Conservation (phyloP, 2,113 vertebrate genomes). For the Trematomus loennbergii region DNA sequence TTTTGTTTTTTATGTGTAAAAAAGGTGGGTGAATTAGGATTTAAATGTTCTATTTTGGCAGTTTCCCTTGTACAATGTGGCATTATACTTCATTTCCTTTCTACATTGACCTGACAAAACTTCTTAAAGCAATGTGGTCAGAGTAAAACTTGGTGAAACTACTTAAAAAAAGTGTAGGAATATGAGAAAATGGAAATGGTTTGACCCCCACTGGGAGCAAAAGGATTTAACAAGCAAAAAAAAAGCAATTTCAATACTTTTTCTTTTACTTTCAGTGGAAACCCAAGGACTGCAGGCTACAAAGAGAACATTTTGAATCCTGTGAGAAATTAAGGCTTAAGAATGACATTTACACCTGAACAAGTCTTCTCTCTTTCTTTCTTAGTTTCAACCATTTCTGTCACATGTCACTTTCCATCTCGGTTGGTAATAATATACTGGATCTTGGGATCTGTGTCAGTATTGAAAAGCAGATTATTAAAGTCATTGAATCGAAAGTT, state of each 20-base stretch:
- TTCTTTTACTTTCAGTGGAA: background rate
- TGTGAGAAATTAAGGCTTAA: slow-evolving; percentile 6
- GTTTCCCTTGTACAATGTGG: background rate
- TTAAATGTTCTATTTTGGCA: background rate
- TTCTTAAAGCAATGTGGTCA: background rate
- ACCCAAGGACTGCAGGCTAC: background rate
- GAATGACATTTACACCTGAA: slow-evolving; percentile 35
- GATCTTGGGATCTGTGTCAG: too few species aligned
- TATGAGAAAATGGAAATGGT: background rate
- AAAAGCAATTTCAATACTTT: background rate
- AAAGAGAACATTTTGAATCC: background rate
- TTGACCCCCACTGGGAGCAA: background rate
- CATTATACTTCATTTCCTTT: background rate
- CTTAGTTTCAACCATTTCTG: background rate
- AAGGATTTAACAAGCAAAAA: slow-evolving; percentile 24
- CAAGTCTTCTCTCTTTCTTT: slow-evolving; percentile 7
- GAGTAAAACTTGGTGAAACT: background rate
- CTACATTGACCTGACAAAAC: too few species aligned
- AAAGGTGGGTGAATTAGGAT: too few species aligned
- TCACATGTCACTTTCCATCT: background rate
- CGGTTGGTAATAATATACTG: too few species aligned
- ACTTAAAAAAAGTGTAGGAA: background rate
- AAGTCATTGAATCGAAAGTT: too few species aligned
- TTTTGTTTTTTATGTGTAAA: too few species aligned
- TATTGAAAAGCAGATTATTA: too few species aligned